These are phyloP conservation scores for Diuraphis noxia DNA, from an alignment of 1,140 invertebrate species.

Conservation along the genomic window DNA sequence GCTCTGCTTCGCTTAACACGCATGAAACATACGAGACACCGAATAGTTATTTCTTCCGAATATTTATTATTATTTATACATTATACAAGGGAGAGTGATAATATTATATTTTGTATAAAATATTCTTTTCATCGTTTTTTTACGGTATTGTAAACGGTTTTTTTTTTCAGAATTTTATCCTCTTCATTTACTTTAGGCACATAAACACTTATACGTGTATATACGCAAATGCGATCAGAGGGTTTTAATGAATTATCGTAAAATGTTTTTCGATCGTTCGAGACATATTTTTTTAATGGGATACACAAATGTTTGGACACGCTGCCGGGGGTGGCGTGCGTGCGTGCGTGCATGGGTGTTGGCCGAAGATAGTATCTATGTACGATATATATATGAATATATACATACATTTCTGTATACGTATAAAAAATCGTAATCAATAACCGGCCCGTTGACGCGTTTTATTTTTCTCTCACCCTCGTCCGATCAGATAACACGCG, in stretches of 20 bases:
- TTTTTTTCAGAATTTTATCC: background rate
- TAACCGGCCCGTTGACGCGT: slow-evolving; percentile 19
- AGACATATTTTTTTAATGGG: slow-evolving; percentile 26
- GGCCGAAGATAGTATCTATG: background rate
- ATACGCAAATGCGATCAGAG: background rate
- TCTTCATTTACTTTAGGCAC: background rate
- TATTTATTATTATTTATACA: slow-evolving; percentile 35
- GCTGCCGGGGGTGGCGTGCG: background rate
- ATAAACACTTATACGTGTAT: background rate
- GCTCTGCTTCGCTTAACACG: background rate
- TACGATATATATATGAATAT: background rate
- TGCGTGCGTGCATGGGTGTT: background rate
- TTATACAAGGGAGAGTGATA: background rate
- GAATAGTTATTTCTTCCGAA: background rate
- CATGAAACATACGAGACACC: background rate
- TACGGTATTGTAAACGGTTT: background rate
- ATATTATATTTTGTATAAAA: background rate
- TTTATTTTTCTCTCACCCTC: slow-evolving; percentile 8
- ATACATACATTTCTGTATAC: background rate
- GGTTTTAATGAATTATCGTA: slow-evolving; percentile 11
- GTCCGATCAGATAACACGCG: background rate
- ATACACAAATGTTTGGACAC: background rate
- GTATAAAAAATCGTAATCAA: slow-evolving; percentile 7
- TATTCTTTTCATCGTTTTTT: slow-evolving; percentile 5
- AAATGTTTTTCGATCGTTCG: background rate